A percentile compares a stretch with the other conserved stretches of the same genome.
phyloP scores from a whole-genome alignment of 2,113 vertebrate genomes.

The Rousettus leschenaultii region DNA sequence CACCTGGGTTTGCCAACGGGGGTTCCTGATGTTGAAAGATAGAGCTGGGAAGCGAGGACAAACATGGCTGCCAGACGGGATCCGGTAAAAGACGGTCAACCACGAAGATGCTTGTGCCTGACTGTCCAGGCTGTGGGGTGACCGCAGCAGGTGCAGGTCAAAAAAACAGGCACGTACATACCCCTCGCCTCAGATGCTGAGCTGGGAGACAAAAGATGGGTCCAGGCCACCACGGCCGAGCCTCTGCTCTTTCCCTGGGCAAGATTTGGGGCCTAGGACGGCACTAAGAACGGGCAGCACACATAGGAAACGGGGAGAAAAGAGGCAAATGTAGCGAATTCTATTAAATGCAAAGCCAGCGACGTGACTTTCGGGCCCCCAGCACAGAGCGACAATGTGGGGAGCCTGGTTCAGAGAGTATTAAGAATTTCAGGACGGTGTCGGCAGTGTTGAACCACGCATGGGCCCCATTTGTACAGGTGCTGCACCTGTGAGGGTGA shows the following conservation, averaged over 20 bases:
- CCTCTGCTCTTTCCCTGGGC: not conserved
- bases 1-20: not conserved
- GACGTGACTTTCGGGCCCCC: not conserved
- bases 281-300: not conserved
- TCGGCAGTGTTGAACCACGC: not conserved
- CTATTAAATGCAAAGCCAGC: not conserved
- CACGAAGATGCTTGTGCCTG: rapidly evolving
- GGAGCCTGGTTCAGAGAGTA: not conserved
- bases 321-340: not conserved
- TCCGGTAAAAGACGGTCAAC: not conserved
- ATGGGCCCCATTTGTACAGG: not conserved
- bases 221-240: too few relatives aligned
- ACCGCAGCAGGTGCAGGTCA: not conserved
- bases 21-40: not conserved
- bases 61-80: not conserved
- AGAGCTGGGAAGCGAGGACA: not conserved
- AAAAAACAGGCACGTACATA: not conserved
- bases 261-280: not conserved
- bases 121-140: rapidly evolving
- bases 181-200: too few relatives aligned
- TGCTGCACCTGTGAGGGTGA: not conserved
- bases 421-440: not conserved
- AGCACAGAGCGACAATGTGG: not conserved
- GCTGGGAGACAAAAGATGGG: not conserved
- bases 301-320: not conserved